Conservation (phyloP, 2,113 vertebrate species). For the Aleadryas rufinucha region DNA sequence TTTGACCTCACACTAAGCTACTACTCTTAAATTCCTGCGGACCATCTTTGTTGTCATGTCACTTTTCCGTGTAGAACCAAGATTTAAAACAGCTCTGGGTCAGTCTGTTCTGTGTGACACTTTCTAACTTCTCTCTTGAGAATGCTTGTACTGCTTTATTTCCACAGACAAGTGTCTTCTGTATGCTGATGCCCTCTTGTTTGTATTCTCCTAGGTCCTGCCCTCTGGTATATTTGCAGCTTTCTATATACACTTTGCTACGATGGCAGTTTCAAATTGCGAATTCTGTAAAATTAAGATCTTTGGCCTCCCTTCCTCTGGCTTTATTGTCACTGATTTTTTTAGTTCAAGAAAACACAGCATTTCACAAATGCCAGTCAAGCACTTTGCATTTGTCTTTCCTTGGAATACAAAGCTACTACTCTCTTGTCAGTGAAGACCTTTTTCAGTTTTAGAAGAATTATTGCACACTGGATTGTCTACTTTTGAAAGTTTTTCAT, state of each 20-base stretch:
- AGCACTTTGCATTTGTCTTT: not conserved
- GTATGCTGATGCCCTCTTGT: not conserved
- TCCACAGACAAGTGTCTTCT: not conserved
- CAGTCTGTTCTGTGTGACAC: not conserved
- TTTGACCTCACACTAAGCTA: not conserved
- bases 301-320: not conserved
- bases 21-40: not conserved
- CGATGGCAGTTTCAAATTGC: not conserved
- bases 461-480: not conserved
- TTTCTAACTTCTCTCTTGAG: not conserved
- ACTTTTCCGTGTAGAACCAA: not conserved
- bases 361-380: not conserved
- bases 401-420: not conserved
- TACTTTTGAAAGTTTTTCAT: not conserved
- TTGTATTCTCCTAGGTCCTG: not conserved
- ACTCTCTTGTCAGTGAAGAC: not conserved
- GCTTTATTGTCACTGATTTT: not conserved
- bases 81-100: not conserved
- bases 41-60: not conserved
- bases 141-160: not conserved
- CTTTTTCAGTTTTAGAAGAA: not conserved
- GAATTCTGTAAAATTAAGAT: not conserved
- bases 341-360: not conserved
- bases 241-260: not conserved
- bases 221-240: not conserved